phyloP scores from a whole-genome alignment of 2,888 invertebrate species.

The Cantharis lateralis region DNA sequence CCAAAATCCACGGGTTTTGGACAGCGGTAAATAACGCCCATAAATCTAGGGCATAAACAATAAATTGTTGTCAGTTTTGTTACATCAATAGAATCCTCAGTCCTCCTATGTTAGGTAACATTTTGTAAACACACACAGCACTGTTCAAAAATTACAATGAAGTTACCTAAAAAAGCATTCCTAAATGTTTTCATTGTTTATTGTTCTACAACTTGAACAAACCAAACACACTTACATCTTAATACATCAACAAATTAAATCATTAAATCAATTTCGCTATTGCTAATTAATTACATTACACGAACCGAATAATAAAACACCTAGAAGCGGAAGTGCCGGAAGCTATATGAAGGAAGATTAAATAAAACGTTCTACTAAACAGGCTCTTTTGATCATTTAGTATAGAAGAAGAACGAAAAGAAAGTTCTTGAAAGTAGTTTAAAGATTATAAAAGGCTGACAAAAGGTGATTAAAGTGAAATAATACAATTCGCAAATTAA shows the following conservation, averaged over 20 bases:
- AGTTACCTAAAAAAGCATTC: not conserved
- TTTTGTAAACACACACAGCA: not conserved
- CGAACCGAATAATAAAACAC: not conserved
- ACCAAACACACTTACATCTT: not conserved
- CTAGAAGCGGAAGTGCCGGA: not conserved
- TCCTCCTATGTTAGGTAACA: not conserved
- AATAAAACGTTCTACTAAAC: not conserved
- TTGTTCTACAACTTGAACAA: not conserved
- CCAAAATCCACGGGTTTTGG: not conserved
- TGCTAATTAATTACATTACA: not conserved
- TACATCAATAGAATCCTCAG: not conserved
- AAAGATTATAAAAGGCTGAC: not conserved
- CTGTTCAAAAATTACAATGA: not conserved
- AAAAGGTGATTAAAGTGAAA: not conserved
- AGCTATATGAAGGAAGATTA: not conserved
- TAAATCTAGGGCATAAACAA: not conserved
- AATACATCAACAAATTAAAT: not conserved
- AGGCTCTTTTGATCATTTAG: not conserved
- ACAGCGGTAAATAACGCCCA: too few relatives aligned
- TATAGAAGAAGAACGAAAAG: not conserved
- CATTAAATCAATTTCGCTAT: not conserved
- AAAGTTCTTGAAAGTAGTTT: not conserved
- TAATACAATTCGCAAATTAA: not conserved
- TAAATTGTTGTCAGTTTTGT: not conserved
- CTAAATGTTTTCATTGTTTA: not conserved